phyloP scores from a whole-genome alignment of 2,888 invertebrate species.

The Patella ulyssiponensis region DNA sequence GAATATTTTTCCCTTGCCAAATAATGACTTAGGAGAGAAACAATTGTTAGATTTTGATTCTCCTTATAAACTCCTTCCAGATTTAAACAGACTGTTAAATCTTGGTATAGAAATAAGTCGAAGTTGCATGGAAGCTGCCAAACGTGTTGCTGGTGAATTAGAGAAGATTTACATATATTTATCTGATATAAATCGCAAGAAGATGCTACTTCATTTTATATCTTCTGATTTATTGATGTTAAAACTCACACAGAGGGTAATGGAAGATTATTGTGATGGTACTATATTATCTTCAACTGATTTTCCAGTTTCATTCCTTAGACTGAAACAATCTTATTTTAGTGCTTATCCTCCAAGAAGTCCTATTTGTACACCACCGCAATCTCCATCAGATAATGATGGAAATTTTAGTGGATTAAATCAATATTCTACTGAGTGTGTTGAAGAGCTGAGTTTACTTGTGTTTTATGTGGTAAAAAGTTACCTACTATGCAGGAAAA shows the following conservation, averaged over 20 bases:
- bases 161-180: slow-evolving; percentile 45
- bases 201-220: slow-evolving; percentile 45
- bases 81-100: slow-evolving; percentile 44
- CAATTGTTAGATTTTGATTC: slow-evolving; percentile 11
- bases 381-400: slow-evolving; percentile 46
- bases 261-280: slow-evolving; percentile 46
- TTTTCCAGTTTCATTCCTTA: slow-evolving; percentile 43
- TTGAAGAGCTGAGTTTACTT: slow-evolving; percentile 52
- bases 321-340: slow-evolving; percentile 45
- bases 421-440: slow-evolving; percentile 33
- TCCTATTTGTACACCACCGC: slow-evolving; percentile 46
- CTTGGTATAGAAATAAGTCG: slow-evolving; percentile 46
- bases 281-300: slow-evolving; percentile 36
- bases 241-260: slow-evolving; percentile 42
- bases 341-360: slow-evolving; percentile 37
- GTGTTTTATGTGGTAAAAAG: slow-evolving; percentile 43
- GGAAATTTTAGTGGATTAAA: slow-evolving; percentile 11
- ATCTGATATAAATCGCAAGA: slow-evolving; percentile 43
- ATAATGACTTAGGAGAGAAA: slow-evolving; percentile 20
- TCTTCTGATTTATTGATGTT: slow-evolving; percentile 45
- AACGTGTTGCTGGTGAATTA: slow-evolving; percentile 41
- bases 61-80: slow-evolving; percentile 25
- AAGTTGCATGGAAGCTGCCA: slow-evolving; percentile 47
- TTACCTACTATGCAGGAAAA: slow-evolving; percentile 44
- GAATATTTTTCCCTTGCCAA: not conserved